Percentiles rank a stretch among this genome's conserved stretches.
Evolutionary conservation across 2,113 vertebrate species (phyloP).

Genomic region (Gymnocephalus cernua): DNA sequence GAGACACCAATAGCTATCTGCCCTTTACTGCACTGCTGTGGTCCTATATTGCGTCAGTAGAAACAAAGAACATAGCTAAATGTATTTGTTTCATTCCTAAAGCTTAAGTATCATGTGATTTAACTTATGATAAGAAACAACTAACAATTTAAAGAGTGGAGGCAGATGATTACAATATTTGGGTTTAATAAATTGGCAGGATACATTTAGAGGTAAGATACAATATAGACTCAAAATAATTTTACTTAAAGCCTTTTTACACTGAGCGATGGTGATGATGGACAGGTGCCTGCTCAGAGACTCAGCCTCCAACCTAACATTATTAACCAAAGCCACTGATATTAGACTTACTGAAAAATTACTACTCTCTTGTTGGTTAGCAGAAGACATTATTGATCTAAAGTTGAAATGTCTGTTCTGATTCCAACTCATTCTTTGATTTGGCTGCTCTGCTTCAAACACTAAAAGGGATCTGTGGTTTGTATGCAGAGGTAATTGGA

Average conservation of each 20-base stretch:
- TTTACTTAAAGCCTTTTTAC: slow-evolving; percentile 8
- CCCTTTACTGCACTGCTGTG: slow-evolving; percentile 54
- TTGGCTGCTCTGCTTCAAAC: slow-evolving; percentile 56
- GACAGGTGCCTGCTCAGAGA: background rate
- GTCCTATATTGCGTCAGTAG: slow-evolving; percentile 48
- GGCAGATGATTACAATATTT: background rate
- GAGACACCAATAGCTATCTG: slow-evolving; percentile 66
- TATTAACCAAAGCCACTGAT: slow-evolving; percentile 35
- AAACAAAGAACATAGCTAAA: background rate
- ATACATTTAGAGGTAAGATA: rapidly evolving
- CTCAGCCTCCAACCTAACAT: slow-evolving; percentile 25
- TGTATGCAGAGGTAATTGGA: slow-evolving; percentile 58
- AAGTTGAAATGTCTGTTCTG: slow-evolving; percentile 37
- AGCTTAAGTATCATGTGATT: background rate
- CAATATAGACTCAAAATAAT: background rate
- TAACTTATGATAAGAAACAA: background rate
- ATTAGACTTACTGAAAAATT: slow-evolving; percentile 19
- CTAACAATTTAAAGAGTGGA: background rate
- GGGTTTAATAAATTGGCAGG: background rate
- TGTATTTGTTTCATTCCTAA: background rate
- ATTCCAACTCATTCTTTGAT: slow-evolving; percentile 60
- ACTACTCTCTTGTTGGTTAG: slow-evolving; percentile 11
- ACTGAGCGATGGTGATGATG: background rate
- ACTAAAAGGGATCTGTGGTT: slow-evolving; percentile 45
- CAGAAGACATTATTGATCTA: slow-evolving; percentile 45